phyloP scores from a whole-genome alignment of 2,797 vertebrate genomes.

The Acanthurus tractus region DNA sequence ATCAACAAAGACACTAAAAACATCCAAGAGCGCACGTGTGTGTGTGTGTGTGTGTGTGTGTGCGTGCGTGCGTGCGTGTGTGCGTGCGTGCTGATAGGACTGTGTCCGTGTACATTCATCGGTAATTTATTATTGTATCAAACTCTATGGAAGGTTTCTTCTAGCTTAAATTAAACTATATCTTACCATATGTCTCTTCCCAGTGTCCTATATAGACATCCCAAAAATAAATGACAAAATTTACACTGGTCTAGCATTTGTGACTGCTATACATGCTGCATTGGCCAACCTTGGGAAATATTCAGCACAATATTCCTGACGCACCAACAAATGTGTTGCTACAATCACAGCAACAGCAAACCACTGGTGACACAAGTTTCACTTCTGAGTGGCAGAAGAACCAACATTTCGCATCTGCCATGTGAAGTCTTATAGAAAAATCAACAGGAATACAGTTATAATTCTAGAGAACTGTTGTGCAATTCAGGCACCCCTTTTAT shows the following conservation, averaged over 20 bases:
- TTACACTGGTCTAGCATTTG: too few relatives aligned
- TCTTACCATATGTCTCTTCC: background rate
- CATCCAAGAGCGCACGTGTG: background rate
- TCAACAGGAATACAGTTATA: background rate
- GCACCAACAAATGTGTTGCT: background rate
- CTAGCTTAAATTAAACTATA: background rate
- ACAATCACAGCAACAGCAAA: background rate
- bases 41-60: background rate
- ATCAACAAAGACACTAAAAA: slow-evolving; percentile 32
- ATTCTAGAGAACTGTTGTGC: background rate
- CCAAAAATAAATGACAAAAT: too few relatives aligned
- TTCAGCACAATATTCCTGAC: background rate
- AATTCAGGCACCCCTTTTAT: background rate
- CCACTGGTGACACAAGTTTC: slow-evolving; percentile 2
- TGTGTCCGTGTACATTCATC: background rate
- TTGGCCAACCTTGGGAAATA: too few relatives aligned
- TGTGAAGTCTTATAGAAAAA: background rate
- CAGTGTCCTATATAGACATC: background rate
- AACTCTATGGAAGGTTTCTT: background rate
- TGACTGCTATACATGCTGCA: too few relatives aligned
- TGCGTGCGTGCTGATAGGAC: background rate
- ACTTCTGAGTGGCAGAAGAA: background rate
- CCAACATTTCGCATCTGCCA: background rate
- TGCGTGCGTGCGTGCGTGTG: background rate
- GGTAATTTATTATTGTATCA: background rate